Conservation (phyloP, 64 coral and sea anemone species). For the Actinia equina region DNA sequence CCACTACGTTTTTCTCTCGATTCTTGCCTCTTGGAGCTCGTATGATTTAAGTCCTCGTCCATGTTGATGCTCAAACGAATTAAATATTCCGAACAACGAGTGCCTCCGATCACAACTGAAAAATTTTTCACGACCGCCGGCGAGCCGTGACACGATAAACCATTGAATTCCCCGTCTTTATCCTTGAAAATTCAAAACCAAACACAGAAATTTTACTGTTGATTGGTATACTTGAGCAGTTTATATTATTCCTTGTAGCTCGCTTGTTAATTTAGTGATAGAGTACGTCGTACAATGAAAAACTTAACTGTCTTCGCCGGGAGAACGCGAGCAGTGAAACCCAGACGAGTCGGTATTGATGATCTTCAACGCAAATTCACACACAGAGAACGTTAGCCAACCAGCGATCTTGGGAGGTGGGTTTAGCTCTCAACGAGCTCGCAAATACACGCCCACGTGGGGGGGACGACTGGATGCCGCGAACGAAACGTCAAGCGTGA, state of each 20-base stretch:
- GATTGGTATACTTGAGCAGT: not conserved
- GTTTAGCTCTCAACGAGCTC: conserved; percentile 79
- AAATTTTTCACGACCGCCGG: conserved; percentile 42
- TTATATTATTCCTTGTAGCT: not conserved
- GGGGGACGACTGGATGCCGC: conserved; percentile 68
- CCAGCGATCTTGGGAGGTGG: conserved; percentile 89
- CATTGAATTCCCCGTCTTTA: conserved; percentile 47
- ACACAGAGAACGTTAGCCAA: conserved; percentile 75
- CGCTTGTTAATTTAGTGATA: not conserved
- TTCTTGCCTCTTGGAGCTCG: conserved; percentile 52
- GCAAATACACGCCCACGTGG: conserved; percentile 96
- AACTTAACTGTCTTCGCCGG: not conserved
- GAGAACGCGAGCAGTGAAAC: conserved; percentile 13
- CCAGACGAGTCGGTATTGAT: conserved; percentile 34
- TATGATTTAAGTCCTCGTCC: not conserved
- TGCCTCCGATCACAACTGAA: conserved; percentile 28
- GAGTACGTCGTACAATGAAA: not conserved
- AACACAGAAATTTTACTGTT: not conserved
- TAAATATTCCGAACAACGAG: conserved; percentile 23
- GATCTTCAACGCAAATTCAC: conserved; percentile 78
- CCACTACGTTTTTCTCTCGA: conserved; percentile 46
- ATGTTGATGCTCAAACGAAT: conserved; percentile 26
- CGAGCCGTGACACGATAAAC: conserved; percentile 85
- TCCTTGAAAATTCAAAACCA: not conserved
- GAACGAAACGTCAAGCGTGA: conserved; percentile 94